These are phyloP conservation scores for Synergus umbraculus DNA, from an alignment of 2,888 invertebrate species.

Conservation along the genomic window DNA sequence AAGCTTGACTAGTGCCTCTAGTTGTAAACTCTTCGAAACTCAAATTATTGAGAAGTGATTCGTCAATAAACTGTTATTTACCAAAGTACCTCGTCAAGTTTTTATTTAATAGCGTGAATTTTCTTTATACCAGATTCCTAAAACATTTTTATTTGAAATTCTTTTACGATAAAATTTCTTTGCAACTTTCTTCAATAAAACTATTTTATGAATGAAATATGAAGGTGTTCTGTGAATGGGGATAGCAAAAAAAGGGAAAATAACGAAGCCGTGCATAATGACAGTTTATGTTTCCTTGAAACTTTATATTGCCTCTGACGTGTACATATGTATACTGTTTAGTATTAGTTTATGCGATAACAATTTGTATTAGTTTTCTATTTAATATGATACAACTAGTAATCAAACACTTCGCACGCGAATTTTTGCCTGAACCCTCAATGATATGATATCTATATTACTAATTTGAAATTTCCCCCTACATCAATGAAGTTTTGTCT, in stretches of 20 bases:
- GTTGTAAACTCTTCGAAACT: conserved; percentile 44
- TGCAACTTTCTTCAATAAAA: no score
- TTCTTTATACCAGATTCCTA: neutral
- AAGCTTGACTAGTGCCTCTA: conserved; percentile 76
- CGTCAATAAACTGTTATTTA: conserved; percentile 35
- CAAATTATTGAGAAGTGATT: conserved; percentile 30
- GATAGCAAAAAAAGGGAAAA: conserved; percentile 19
- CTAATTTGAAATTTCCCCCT: no score
- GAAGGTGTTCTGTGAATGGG: neutral
- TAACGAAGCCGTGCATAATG: conserved; percentile 22
- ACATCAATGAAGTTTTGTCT: no score
- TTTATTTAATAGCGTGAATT: neutral
- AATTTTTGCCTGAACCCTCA: neutral
- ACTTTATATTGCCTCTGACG: conserved; percentile 15
- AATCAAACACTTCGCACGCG: conserved; percentile 10
- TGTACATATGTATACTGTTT: conserved; percentile 8
- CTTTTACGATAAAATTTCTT: no score
- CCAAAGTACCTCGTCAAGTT: neutral
- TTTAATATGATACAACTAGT: conserved; percentile 3
- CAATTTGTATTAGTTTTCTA: conserved; percentile 5
- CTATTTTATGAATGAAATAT: neutral
- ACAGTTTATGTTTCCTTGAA: conserved; percentile 18
- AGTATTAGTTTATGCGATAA: conserved; percentile 10
- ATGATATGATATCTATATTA: neutral
- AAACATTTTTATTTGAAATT: neutral